Percentiles rank a stretch among this genome's conserved stretches.
Evolutionary conservation across 1,140 invertebrate species (phyloP).

Genomic region (Saxidomus purpurata): DNA sequence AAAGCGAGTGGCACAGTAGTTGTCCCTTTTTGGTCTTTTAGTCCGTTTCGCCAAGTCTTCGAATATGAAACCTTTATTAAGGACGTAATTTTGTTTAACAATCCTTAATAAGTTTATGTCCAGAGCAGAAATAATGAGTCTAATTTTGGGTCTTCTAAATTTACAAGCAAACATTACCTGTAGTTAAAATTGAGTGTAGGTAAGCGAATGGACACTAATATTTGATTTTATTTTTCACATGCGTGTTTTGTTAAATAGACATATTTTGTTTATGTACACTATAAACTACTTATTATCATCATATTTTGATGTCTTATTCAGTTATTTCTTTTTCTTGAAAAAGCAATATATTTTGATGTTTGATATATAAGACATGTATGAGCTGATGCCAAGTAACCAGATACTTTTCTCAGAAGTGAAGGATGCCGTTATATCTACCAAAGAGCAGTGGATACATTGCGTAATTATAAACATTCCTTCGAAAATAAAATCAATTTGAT

Average conservation of each 20-base stretch:
- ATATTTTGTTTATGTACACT: too few species aligned
- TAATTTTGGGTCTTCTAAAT: neutral
- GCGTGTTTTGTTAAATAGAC: too few species aligned
- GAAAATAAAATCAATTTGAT: neutral
- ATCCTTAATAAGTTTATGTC: neutral
- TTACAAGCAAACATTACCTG: neutral
- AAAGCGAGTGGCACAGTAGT: neutral
- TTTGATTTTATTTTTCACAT: conserved; percentile 7
- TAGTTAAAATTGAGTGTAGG: neutral
- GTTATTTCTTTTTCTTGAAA: too few species aligned
- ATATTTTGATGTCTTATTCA: too few species aligned
- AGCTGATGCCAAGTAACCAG: neutral
- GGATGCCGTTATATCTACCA: neutral
- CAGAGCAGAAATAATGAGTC: neutral
- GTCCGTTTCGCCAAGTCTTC: neutral
- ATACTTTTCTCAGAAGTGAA: conserved; percentile 10
- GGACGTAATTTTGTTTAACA: neutral
- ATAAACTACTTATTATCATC: too few species aligned
- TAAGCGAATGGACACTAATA: too few species aligned
- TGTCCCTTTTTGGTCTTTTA: neutral
- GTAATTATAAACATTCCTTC: neutral
- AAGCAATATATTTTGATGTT: too few species aligned
- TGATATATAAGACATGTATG: neutral
- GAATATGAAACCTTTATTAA: neutral
- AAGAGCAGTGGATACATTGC: neutral